These are phyloP conservation scores for Heliconius eleuchia DNA, from an alignment of 1,140 invertebrate genomes.

Conservation along the genomic window DNA sequence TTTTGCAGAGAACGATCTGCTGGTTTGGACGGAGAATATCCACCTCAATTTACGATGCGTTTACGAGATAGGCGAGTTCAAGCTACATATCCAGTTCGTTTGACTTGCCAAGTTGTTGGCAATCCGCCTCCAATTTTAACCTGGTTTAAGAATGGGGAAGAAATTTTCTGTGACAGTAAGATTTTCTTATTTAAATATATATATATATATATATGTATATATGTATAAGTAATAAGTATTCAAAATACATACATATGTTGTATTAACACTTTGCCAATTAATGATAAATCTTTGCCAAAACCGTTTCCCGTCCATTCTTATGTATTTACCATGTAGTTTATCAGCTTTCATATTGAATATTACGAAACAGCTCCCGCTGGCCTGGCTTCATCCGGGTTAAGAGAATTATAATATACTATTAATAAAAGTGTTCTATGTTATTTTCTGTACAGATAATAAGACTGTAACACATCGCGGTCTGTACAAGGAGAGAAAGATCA, in stretches of 20 bases:
- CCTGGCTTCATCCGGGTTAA: background rate
- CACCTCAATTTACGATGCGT: conserved; percentile 94
- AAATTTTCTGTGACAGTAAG: conserved; percentile 57
- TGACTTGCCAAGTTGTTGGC: conserved; percentile 93
- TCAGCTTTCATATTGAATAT: background rate
- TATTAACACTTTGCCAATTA: background rate
- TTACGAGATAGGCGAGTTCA: conserved; percentile 91
- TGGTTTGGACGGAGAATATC: conserved; percentile 67
- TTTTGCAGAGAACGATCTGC: conserved; percentile 63
- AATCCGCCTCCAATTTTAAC: conserved; percentile 87
- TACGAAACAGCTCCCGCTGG: too few species aligned
- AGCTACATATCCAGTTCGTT: conserved; percentile 90
- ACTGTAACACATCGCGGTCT: too few species aligned
- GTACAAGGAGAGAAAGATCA: too few species aligned
- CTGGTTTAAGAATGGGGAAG: conserved; percentile 91
- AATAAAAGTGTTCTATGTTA: background rate
- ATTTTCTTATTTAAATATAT: conserved; percentile 1
- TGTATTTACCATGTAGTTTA: background rate
- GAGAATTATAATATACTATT: background rate
- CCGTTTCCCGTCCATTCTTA: background rate
- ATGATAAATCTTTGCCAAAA: background rate
- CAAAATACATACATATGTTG: background rate
- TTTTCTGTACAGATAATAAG: too few species aligned
- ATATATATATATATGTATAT: too few species aligned
- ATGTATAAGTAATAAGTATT: too few species aligned